These are phyloP conservation scores for Ostrea denselamellosa DNA, from an alignment of 1,140 invertebrate species.

Conservation along the genomic window DNA sequence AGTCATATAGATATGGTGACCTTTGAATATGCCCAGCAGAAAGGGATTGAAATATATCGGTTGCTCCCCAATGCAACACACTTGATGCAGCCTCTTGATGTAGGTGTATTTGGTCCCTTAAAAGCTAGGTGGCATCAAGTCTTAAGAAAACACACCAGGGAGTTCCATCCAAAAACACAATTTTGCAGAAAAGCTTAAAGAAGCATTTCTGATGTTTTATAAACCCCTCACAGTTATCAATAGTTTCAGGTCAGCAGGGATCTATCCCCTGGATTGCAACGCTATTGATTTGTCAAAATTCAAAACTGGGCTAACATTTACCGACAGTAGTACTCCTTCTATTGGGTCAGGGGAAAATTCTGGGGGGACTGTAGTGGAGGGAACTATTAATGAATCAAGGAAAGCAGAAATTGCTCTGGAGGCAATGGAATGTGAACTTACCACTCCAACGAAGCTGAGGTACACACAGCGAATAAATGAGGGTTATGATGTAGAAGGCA, in stretches of 20 bases:
- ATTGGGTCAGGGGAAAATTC: neutral
- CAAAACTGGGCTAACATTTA: constrained; percentile 44
- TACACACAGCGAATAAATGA: constrained; percentile 43
- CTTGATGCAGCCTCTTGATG: constrained; percentile 58
- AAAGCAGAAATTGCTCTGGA: constrained; percentile 44
- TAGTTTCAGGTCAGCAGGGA: constrained; percentile 46
- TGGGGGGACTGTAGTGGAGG: neutral
- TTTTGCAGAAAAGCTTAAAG: constrained; percentile 57
- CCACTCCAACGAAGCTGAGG: constrained; percentile 41
- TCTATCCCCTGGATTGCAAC: constrained; percentile 49
- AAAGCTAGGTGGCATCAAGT: constrained; percentile 53
- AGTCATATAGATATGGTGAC: neutral
- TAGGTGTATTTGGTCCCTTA: constrained; percentile 54
- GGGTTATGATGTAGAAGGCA: constrained; percentile 50
- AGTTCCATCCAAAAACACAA: constrained; percentile 45
- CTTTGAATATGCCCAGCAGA: no score
- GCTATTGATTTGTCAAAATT: constrained; percentile 41
- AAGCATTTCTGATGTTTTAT: constrained; percentile 55
- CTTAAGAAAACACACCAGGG: constrained; percentile 42
- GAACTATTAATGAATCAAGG: neutral
- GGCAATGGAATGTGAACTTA: constrained; percentile 34
- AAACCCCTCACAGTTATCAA: constrained; percentile 58
- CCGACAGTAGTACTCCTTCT: neutral
- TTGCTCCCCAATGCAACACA: constrained; percentile 54
- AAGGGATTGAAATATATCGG: no score